Evolutionary conservation across 2,113 vertebrate genomes (phyloP), one percentile per base, ranked within the genome.

Genomic region (Tursiops truncatus): DNA sequence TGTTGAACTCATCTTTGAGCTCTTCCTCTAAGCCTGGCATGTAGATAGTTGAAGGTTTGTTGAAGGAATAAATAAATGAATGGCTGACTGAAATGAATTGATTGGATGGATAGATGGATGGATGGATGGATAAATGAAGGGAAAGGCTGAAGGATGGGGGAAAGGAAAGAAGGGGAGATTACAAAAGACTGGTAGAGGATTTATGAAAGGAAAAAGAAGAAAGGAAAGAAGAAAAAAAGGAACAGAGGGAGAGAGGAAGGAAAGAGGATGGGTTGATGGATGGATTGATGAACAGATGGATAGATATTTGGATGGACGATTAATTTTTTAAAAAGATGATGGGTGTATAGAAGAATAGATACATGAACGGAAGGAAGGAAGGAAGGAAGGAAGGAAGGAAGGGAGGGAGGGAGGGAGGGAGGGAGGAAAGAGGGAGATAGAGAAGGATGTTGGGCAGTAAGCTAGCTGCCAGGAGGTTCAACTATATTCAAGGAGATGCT

Each of bases 41-140:
- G 38, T 4, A 56, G 53, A 79, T 26, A 10, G 23, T 1, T 15
- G 77, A 31, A 6, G 44, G 58, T 63, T n/a, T 62, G 14, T 15
- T 60, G n/a, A 84, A 91, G 87, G 53, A 44, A 36, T 67, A 88
- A 44, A 58, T 79, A 21, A 26, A 77, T 65, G 53, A 81, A 53
- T 38, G 53, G 23, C 13, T 38, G 21, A 38, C 8, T 58, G n/a
- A 81, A 58, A 58, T 38, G 53, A 38, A 81, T 17, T 38, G 4
- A 58, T 81, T 73, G 36, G 68, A n/a, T 28, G 38, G 71, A 23
- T 65, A 44, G n/a, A 6, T 74, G 6, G n/a, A 8, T 83, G 23
- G 33, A 50, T 50, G 6, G 44, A 44, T 21, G n/a, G 26, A 17
- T 70, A 25, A 31, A 23, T 33, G 50, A 6, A 21, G 25, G 65